These are phyloP conservation scores for Toxotes lorentzi DNA, from an alignment of 2,797 vertebrate species.

Conservation along the genomic window DNA sequence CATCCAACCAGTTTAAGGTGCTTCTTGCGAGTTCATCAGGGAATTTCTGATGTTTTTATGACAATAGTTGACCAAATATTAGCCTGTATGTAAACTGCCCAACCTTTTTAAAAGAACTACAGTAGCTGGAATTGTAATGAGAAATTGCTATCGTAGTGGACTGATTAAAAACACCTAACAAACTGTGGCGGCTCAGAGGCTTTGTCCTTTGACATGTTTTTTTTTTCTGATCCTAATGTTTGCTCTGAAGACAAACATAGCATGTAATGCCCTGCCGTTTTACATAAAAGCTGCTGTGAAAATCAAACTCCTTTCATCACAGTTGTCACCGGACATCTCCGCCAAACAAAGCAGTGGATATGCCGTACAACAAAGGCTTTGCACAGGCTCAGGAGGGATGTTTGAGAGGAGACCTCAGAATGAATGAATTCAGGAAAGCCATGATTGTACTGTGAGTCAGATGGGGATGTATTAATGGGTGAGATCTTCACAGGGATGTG, in stretches of 20 bases:
- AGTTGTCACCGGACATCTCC: slow-evolving; percentile 27
- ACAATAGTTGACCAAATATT: not conserved
- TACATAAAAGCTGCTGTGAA: slow-evolving; percentile 40
- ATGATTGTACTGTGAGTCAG: slow-evolving; percentile 24
- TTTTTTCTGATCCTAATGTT: not conserved
- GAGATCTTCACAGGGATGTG: slow-evolving; percentile 27
- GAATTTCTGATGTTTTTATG: not conserved
- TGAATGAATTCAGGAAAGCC: slow-evolving; percentile 42
- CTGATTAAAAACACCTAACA: slow-evolving; percentile 19
- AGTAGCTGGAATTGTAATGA: not conserved
- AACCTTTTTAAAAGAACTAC: not conserved
- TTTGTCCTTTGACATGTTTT: slow-evolving; percentile 12
- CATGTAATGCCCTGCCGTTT: slow-evolving; percentile 28
- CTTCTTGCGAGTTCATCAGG: not conserved
- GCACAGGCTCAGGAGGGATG: slow-evolving; percentile 4
- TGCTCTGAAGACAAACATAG: slow-evolving; percentile 11
- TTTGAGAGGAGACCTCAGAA: slow-evolving; percentile 24
- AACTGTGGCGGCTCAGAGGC: not conserved
- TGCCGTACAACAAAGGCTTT: slow-evolving; percentile 33
- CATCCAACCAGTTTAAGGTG: not conserved
- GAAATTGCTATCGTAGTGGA: not conserved
- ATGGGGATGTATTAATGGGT: slow-evolving; percentile 12
- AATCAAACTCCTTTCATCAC: slow-evolving; percentile 54
- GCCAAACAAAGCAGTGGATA: slow-evolving; percentile 35
- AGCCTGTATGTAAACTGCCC: not conserved